Evolutionary conservation across 1,140 invertebrate species (phyloP).

Genomic region (Drosophila arawakana): DNA sequence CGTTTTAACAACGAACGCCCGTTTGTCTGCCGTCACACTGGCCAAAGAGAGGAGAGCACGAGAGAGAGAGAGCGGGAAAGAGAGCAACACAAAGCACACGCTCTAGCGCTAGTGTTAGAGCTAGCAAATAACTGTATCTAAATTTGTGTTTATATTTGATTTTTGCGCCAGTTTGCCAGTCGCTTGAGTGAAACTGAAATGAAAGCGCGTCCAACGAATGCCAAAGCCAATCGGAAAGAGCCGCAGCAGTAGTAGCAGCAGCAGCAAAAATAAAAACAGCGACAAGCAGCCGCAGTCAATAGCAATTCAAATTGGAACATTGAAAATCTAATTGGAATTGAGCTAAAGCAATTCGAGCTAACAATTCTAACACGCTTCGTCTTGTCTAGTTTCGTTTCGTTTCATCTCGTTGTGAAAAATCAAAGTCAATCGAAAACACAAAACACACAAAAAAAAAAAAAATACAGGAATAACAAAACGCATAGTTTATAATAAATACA

Average conservation of each 20-base stretch:
- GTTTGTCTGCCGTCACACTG: constrained; percentile 44
- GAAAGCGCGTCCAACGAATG: constrained; percentile 68
- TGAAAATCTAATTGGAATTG: constrained; percentile 20
- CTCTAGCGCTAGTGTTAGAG: not conserved
- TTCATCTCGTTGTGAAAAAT: constrained; percentile 12
- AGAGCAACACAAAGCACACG: constrained; percentile 9
- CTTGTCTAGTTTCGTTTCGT: not conserved
- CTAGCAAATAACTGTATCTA: constrained; percentile 65
- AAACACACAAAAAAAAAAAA: not conserved
- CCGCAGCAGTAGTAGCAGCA: constrained; percentile 3
- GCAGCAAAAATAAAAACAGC: constrained; percentile 1
- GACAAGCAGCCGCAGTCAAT: constrained; percentile 20
- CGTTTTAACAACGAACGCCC: constrained; percentile 33
- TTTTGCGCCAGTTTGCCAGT: constrained; percentile 73
- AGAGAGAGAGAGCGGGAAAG: not conserved
- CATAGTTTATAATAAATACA: constrained; percentile 36
- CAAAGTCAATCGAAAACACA: constrained; percentile 25
- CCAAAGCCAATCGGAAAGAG: constrained; percentile 46
- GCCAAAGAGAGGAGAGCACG: constrained; percentile 18
- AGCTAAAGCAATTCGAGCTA: constrained; percentile 16
- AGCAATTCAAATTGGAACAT: constrained; percentile 35
- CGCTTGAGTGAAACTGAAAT: constrained; percentile 78
- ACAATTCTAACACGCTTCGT: constrained; percentile 12
- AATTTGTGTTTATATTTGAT: constrained; percentile 78
- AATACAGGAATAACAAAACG: constrained; percentile 30